Evolutionary conservation across 2,113 vertebrate genomes (phyloP), one percentile per base, ranked within the genome.

Genomic region (Alectura lathami): DNA sequence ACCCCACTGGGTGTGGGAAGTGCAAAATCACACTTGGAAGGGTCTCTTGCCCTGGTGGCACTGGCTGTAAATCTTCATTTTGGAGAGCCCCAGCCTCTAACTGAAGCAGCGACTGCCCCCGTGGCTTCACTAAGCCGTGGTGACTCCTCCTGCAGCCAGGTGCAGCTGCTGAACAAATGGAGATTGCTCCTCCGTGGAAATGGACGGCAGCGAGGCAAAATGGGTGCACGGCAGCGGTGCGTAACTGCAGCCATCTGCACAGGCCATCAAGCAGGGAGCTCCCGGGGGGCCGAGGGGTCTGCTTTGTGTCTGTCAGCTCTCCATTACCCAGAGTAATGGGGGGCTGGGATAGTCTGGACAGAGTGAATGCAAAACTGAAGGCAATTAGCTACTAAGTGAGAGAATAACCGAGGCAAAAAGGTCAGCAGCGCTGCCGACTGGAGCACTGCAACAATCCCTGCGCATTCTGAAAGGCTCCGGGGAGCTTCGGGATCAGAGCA

Each of bases 121-220:
- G 0, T 59, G 85, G 91, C 72, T 94, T 93, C 0, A 1, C 82
- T 83, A 81, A 88, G 51, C 38, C 22, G 0, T 86, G 80, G 89
- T 90, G 93, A 81, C 86, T 94, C 40, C 64, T 93, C 56, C 64
- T 86, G 91, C 90, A 95, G 91, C 94, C 93, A 78, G 93, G 79
- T 89, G 93, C 93, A 94, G 94, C 95, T 94, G 86, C 45, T 93
- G 93, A 92, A 70, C 83, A 83, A 89, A 89, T 89, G 94, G 85
- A 89, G 92, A 90, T 94, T 78, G 43, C 89, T 88, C 81, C 91
- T 90, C 75, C 0, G 3, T 60, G 79, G 94, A 91, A 83, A 90
- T 72, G 91, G 94, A 94, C 70, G 90, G 91, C 87, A 80, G 82
- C 0, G 34, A 91, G 81, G 87, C 70, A 66, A 91, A 93, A 83